Evolutionary conservation across 2,113 vertebrate species (phyloP).

Genomic region (Pica pica): DNA sequence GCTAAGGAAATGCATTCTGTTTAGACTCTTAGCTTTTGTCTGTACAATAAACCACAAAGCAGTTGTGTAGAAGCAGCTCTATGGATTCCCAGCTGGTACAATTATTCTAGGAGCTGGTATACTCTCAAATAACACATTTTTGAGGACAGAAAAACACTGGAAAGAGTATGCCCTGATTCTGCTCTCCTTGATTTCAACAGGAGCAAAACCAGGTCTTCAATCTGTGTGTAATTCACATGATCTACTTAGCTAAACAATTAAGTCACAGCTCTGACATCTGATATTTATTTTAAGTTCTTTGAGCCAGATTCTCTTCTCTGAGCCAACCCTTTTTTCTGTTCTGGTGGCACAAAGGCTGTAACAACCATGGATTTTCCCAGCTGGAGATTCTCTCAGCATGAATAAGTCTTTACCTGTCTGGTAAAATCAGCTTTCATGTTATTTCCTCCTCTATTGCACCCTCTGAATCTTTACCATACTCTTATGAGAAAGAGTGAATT

Average conservation of each 20-base stretch:
- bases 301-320: constrained; percentile 35
- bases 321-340: constrained; percentile 37
- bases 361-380: constrained; percentile 5
- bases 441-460: not conserved
- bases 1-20: not conserved
- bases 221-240: constrained; percentile 61
- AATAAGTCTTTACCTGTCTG: not conserved
- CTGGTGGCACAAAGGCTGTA: constrained; percentile 7
- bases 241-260: constrained; percentile 67
- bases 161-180: not conserved
- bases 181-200: constrained; percentile 3
- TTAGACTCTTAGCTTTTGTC: not conserved
- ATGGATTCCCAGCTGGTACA: not conserved
- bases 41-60: not conserved
- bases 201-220: constrained; percentile 32
- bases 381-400: not conserved
- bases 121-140: not conserved
- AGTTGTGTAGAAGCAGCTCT: not conserved
- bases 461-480: not conserved
- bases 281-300: constrained; percentile 67
- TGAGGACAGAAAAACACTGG: not conserved
- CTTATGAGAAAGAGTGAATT: not conserved
- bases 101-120: not conserved
- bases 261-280: constrained; percentile 62
- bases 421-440: not conserved